Conservation (phyloP, 1,140 invertebrate species). For the Papilio aristodemus region DNA sequence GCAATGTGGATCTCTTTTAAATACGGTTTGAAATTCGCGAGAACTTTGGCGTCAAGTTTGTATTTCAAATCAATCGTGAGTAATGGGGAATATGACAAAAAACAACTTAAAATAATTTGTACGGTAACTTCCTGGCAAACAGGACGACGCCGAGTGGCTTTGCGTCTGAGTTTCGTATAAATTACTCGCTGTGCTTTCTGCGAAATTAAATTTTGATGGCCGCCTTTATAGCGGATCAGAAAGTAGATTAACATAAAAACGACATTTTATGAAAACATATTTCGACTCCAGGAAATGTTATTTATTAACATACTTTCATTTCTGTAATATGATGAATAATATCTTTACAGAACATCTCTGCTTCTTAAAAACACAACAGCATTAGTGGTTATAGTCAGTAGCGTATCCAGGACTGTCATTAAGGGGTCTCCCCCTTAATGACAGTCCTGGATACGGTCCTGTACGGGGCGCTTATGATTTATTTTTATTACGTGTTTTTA, state of each 20-base stretch:
- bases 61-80: neutral
- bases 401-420: no score
- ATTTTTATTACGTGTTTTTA: no score
- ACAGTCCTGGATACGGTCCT: no score
- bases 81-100: neutral
- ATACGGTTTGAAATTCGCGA: no score
- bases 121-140: constrained; percentile 32
- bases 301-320: neutral
- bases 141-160: constrained; percentile 36
- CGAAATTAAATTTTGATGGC: constrained; percentile 74
- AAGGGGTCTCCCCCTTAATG: no score
- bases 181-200: constrained; percentile 69
- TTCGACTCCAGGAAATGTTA: constrained; percentile 22
- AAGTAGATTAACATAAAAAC: constrained; percentile 31
- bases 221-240: constrained; percentile 37
- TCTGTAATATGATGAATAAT: neutral
- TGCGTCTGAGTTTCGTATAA: constrained; percentile 57
- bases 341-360: neutral
- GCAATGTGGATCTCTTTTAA: no score
- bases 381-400: no score
- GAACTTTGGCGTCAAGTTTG: no score
- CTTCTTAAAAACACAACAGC: neutral
- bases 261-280: constrained; percentile 28
- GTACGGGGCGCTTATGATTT: no score
- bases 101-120: constrained; percentile 7